Conservation (phyloP, 53 echinoderm and acorn worm species). For the Paelopatides confundens region DNA sequence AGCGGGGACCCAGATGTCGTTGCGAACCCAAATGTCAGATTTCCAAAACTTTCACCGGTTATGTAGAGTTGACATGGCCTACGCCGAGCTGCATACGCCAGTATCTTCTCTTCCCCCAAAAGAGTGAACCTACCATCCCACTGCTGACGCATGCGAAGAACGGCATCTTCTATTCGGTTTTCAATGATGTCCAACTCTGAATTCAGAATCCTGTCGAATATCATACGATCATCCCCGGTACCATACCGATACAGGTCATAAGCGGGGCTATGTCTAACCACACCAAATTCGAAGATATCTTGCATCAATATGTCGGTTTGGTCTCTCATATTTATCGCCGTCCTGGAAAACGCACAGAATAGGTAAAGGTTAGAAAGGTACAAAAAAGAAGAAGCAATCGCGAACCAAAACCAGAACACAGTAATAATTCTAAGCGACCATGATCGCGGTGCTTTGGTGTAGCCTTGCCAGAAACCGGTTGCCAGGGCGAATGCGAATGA, state of each 20-base stretch:
- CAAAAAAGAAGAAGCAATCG: constrained; percentile 67
- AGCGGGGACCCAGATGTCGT: constrained; percentile 89
- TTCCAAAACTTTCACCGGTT: constrained; percentile 75
- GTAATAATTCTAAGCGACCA: constrained; percentile 64
- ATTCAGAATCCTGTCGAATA: constrained; percentile 72
- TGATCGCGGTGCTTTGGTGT: constrained; percentile 70
- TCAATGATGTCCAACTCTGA: constrained; percentile 75
- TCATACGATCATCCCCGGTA: constrained; percentile 42
- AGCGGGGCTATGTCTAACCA: constrained; percentile 81
- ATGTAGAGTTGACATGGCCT: constrained; percentile 84
- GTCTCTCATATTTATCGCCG: constrained; percentile 46
- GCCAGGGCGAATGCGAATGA: constrained; percentile 59
- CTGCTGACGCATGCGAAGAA: constrained; percentile 73
- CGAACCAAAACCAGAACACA: constrained; percentile 87
- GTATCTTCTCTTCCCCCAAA: constrained; percentile 80
- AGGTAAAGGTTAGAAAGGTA: constrained; percentile 75
- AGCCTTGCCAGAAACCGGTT: constrained; percentile 75
- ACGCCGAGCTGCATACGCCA: constrained; percentile 78
- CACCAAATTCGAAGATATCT: constrained; percentile 81
- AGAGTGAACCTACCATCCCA: constrained; percentile 83
- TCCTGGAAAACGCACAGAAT: constrained; percentile 66
- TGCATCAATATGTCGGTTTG: constrained; percentile 70
- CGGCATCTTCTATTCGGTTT: constrained; percentile 69
- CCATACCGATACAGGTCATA: constrained; percentile 79
- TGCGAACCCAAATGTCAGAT: constrained; percentile 83